A percentile compares a stretch with the other conserved stretches of the same genome.
Conservation (phyloP, 2,888 invertebrate genomes). For the Tethea ocularis region DNA sequence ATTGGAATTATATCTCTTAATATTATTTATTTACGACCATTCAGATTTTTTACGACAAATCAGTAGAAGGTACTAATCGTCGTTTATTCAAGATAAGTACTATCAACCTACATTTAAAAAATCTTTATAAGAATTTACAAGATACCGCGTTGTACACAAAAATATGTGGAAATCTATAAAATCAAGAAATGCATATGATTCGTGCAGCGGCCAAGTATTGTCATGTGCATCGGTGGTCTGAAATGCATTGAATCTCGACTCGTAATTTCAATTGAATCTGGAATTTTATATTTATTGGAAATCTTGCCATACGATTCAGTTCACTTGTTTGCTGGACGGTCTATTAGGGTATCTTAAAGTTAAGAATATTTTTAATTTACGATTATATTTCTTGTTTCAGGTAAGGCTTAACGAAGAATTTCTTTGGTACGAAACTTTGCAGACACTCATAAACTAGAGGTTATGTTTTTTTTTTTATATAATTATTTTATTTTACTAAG, state of each 20-base stretch:
- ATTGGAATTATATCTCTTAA: no score
- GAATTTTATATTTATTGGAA: not conserved
- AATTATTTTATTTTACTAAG: no score
- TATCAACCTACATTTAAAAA: not conserved
- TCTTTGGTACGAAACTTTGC: not conserved
- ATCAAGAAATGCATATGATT: constrained; percentile 18
- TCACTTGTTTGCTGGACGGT: not conserved
- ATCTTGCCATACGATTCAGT: not conserved
- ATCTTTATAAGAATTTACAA: not conserved
- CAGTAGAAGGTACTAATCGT: no score
- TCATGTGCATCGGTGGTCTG: constrained; percentile 13
- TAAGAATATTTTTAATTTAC: not conserved
- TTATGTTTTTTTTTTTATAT: no score
- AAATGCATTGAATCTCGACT: constrained; percentile 6
- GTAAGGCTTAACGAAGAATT: not conserved
- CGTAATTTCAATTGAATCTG: not conserved
- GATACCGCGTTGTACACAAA: not conserved
- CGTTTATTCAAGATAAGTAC: not conserved
- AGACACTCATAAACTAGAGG: not conserved
- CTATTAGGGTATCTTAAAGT: not conserved
- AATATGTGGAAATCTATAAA: not conserved
- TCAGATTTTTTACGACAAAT: no score
- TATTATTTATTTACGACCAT: no score
- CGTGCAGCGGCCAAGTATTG: constrained; percentile 16
- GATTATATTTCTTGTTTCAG: not conserved